These are phyloP conservation scores for Aphelocoma californica DNA, from an alignment of 2,797 vertebrate species.

Conservation along the genomic window DNA sequence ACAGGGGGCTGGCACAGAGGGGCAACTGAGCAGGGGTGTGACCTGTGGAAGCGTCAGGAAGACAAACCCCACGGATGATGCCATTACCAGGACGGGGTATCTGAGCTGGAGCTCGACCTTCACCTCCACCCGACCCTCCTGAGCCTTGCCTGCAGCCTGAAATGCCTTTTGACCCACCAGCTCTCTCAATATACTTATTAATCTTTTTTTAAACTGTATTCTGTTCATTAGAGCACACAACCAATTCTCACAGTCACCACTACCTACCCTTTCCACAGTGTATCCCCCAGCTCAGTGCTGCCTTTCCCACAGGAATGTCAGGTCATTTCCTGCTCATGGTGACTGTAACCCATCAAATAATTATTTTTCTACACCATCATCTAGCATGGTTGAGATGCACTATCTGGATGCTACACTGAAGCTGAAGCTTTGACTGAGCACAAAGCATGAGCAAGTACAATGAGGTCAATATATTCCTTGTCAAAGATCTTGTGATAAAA, in stretches of 20 bases:
- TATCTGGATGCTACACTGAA: constrained; percentile 69
- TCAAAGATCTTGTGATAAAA: constrained; percentile 88
- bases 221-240: constrained; percentile 43
- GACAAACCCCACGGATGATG: not conserved
- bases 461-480: constrained; percentile 83
- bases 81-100: not conserved
- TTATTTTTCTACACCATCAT: constrained; percentile 29
- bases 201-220: constrained; percentile 21
- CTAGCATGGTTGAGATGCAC: constrained; percentile 67
- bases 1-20: not conserved
- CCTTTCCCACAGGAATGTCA: constrained; percentile 37
- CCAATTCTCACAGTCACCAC: constrained; percentile 40
- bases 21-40: not conserved
- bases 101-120: not conserved
- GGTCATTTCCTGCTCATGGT: constrained; percentile 14
- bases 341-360: constrained; percentile 18
- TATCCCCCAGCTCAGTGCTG: constrained; percentile 21
- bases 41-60: not conserved
- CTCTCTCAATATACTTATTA: constrained; percentile 18
- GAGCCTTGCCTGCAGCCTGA: constrained; percentile 10
- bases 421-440: constrained; percentile 83
- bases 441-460: constrained; percentile 87
- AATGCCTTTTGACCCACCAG: constrained; percentile 1
- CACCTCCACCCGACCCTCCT: not conserved
- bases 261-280: constrained; percentile 20